A percentile compares a stretch with the other conserved stretches of the same genome.
phyloP scores from a whole-genome alignment of 2,113 vertebrate genomes.

The Tympanuchus pallidicinctus region DNA sequence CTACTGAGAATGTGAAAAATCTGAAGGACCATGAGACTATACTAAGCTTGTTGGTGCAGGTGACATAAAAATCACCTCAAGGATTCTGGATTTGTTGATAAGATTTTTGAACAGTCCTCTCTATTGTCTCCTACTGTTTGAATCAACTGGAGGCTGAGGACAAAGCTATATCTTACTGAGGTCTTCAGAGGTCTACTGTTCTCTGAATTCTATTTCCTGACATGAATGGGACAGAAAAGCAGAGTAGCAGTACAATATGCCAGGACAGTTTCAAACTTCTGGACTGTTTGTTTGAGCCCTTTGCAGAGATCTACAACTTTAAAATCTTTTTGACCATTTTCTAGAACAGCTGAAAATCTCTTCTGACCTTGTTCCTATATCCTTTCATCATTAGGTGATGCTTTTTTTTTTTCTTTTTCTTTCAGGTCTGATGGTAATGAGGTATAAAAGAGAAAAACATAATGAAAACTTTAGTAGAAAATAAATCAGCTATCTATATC shows the following conservation, averaged over 20 bases:
- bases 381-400: not conserved
- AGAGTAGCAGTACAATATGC: constrained; percentile 6
- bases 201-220: constrained; percentile 50
- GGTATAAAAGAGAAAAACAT: not conserved
- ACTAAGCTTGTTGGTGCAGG: not conserved
- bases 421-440: not conserved
- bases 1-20: not conserved
- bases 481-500: not conserved
- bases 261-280: constrained; percentile 3
- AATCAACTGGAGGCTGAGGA: constrained; percentile 28
- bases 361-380: not conserved
- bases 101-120: not conserved
- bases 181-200: constrained; percentile 23
- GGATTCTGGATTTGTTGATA: constrained; percentile 27
- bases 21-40: not conserved
- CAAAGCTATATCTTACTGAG: constrained; percentile 28
- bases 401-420: not conserved
- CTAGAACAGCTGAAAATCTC: not conserved
- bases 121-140: constrained; percentile 30
- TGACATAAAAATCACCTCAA: not conserved
- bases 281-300: constrained; percentile 33
- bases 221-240: constrained; percentile 29
- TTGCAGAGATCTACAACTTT: constrained; percentile 8
- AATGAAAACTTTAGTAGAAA: not conserved
- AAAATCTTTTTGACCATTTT: not conserved